phyloP scores from a whole-genome alignment of 2,113 vertebrate genomes.

The Chlorodrepanis virens region DNA sequence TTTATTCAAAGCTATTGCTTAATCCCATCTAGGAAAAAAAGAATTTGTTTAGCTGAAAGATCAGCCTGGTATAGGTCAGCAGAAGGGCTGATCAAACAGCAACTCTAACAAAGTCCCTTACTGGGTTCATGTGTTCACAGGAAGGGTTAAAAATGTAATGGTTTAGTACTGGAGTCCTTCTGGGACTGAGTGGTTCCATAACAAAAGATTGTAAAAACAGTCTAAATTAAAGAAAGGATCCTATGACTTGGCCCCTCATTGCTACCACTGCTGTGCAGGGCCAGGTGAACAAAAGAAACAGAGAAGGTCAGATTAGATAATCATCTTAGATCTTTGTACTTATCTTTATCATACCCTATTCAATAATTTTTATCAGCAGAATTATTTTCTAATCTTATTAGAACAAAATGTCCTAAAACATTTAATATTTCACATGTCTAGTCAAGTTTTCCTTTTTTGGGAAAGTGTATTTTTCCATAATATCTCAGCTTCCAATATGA shows the following conservation, averaged over 20 bases:
- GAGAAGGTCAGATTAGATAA: neutral
- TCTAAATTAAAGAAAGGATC: neutral
- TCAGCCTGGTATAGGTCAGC: neutral
- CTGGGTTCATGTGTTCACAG: neutral
- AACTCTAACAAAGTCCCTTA: neutral
- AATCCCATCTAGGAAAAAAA: neutral
- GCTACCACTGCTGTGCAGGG: neutral
- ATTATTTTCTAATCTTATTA: slow-evolving; percentile 11
- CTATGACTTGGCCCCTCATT: neutral
- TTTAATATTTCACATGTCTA: neutral
- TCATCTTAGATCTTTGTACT: neutral
- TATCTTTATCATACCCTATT: slow-evolving; percentile 3
- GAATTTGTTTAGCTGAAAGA: neutral
- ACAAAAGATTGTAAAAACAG: neutral
- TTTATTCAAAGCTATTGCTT: neutral
- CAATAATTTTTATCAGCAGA: neutral
- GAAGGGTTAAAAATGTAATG: neutral
- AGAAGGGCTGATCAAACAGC: neutral
- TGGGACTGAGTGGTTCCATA: neutral
- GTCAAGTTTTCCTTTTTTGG: neutral
- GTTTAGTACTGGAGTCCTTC: neutral
- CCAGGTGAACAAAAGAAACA: neutral
- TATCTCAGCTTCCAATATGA: neutral
- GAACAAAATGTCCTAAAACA: neutral
- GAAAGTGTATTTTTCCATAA: neutral